Conservation (phyloP, 2,888 invertebrate species). For the Orthonychiurus folsomi region DNA sequence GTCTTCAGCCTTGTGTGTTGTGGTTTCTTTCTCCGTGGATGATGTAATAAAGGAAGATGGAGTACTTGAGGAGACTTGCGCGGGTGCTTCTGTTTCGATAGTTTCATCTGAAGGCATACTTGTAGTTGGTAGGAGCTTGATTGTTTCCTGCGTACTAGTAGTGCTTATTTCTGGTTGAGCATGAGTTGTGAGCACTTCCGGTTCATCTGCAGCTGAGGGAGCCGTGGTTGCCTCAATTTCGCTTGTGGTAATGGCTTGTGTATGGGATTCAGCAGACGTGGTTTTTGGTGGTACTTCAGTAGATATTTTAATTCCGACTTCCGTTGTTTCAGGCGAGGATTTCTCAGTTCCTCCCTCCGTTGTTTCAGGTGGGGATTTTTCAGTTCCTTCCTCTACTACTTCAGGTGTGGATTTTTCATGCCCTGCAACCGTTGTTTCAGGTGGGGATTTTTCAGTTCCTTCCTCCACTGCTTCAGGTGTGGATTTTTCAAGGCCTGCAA, state of each 20-base stretch:
- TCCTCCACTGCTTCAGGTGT: too few species aligned
- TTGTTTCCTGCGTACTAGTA: background rate
- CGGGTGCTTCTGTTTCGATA: background rate
- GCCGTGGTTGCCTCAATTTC: background rate
- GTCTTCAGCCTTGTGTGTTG: background rate
- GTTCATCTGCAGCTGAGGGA: background rate
- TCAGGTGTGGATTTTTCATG: too few species aligned
- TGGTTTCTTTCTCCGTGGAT: background rate
- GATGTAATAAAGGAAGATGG: background rate
- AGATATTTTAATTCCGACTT: constrained; percentile 2
- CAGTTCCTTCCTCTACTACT: too few species aligned
- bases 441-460: too few species aligned
- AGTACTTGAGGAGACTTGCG: background rate
- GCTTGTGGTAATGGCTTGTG: background rate
- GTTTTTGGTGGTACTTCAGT: background rate
- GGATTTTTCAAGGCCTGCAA: too few species aligned
- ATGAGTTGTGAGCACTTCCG: background rate
- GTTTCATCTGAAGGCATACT: background rate
- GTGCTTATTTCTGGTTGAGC: background rate
- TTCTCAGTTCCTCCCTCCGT: background rate
- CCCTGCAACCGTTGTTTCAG: too few species aligned
- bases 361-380: background rate
- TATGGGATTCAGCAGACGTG: background rate
- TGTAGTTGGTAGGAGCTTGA: background rate
- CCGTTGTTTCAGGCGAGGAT: constrained; percentile 8